A percentile compares a stretch with the other conserved stretches of the same genome.
Evolutionary conservation across 2,888 invertebrate species (phyloP).

Genomic region (Drepanosiphum platanoidis): DNA sequence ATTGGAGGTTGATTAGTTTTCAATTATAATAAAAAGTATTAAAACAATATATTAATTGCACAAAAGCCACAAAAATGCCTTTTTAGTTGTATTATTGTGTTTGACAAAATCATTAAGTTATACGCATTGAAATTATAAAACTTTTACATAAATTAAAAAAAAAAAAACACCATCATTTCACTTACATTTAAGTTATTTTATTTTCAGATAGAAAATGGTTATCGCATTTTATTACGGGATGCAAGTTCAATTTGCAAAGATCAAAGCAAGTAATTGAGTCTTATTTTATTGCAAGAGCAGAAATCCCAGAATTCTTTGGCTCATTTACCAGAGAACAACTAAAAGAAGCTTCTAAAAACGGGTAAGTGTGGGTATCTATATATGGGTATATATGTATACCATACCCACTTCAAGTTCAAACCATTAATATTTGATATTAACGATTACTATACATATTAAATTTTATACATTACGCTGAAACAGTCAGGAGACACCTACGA

Average conservation of each 20-base stretch:
- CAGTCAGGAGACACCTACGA: too few species aligned
- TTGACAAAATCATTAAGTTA: not conserved
- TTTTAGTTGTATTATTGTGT: too few species aligned
- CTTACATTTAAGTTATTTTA: not conserved
- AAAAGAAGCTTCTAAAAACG: not conserved
- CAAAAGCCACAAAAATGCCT: too few species aligned
- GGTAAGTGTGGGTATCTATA: not conserved
- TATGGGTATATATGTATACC: too few species aligned
- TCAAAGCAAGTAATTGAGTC: slow-evolving; percentile 38
- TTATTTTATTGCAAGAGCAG: slow-evolving; percentile 27
- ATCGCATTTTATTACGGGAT: slow-evolving; percentile 43
- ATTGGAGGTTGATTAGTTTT: too few species aligned
- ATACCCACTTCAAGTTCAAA: not conserved
- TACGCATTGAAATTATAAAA: not conserved
- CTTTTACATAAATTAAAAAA: not conserved
- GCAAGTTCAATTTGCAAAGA: slow-evolving; percentile 50
- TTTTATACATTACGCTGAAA: too few species aligned
- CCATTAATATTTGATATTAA: not conserved
- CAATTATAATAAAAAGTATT: too few species aligned
- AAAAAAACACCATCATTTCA: too few species aligned
- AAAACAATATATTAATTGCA: too few species aligned
- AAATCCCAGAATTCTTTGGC: slow-evolving; percentile 38
- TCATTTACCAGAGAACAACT: not conserved
- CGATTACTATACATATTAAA: too few species aligned
- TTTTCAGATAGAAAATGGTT: slow-evolving; percentile 45